Base-by-base conservation (phyloP, 2,797 vertebrate species). In the Siniperca obscura region DNA sequence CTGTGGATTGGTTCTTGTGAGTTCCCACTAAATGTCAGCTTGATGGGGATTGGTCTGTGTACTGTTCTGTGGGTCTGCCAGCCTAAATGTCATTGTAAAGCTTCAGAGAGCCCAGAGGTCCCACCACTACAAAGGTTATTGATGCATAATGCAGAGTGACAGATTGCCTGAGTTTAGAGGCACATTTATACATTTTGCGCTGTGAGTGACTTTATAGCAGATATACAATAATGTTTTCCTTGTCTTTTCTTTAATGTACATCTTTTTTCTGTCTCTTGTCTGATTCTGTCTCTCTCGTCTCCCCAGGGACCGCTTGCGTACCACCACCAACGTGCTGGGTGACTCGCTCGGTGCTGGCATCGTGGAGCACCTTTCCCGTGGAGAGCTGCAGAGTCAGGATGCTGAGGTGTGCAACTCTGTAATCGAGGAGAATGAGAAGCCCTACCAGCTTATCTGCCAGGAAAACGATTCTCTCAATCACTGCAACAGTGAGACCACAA, bases 1-100 rank as follows among this genome's bases (percentile, higher is more conserved):
- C 98, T 1, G 98, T 99, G 94, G 98, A 99, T 95, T 99, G 98
- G 98, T 98, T 99, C 93, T 95, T 99, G 98, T 99, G 96, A 97
- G 98, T 98, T 89, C 77, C 86, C 68, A 84, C 89, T 95, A 95
- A 96, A 95, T 96, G 93, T 93, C 93, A 93, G 85, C 89, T 82
- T 90, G 83, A 89, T 80, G 80, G 87, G 88, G 91, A 94, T 91
- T 93, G 93, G 91, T 87, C 81, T 90, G 86, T 74, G 78, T 79
- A 3, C 44, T 36, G 44, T 59, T 76, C 74, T 87, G 81, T 78
- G 71, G 74, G 53, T 85, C 83, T 74, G 83, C 59, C 70, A 78
- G 78, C 77, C 90, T 93, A 95, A 96, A 96, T 96, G 95, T 95
- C 95, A 95, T 67, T 74, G 80, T 90, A 79, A 89, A 89, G 89